phyloP scores from a whole-genome alignment of 1,140 invertebrate genomes.

The Oedothorax gibbosus region DNA sequence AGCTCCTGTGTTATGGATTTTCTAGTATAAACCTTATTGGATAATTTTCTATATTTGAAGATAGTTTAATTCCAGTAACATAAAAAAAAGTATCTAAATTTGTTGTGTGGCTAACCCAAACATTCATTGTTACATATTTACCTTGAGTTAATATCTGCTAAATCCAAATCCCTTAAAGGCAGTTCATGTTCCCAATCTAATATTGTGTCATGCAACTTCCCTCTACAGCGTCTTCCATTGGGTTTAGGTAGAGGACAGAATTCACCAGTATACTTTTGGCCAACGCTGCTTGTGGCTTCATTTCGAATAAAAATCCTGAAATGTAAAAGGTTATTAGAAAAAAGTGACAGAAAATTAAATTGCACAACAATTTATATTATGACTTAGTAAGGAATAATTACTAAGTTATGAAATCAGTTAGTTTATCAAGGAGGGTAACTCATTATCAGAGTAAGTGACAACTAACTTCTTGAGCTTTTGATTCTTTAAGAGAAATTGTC shows the following conservation, averaged over 20 bases:
- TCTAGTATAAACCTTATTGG: too few relatives aligned
- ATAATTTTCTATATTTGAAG: neutral
- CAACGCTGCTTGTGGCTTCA: slow-evolving; percentile 86
- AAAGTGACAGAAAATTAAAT: too few relatives aligned
- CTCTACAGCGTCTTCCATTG: slow-evolving; percentile 80
- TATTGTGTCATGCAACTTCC: slow-evolving; percentile 89
- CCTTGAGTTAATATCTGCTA: slow-evolving; percentile 89
- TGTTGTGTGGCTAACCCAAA: too few relatives aligned
- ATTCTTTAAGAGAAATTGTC: too few relatives aligned
- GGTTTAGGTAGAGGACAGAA: slow-evolving; percentile 75
- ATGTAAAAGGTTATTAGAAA: slow-evolving; percentile 3
- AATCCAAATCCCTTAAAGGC: slow-evolving; percentile 87
- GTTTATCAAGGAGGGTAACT: too few relatives aligned
- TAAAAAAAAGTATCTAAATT: neutral
- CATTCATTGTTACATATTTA: slow-evolving; percentile 68
- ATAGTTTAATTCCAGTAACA: neutral
- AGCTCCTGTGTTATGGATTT: too few relatives aligned
- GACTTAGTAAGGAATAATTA: too few relatives aligned
- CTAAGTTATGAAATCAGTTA: too few relatives aligned
- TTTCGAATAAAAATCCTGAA: slow-evolving; percentile 84
- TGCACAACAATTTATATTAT: too few relatives aligned
- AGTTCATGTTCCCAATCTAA: slow-evolving; percentile 98
- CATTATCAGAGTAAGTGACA: too few relatives aligned
- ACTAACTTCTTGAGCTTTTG: too few relatives aligned
- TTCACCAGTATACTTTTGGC: slow-evolving; percentile 86